Base-by-base conservation (phyloP, 2,113 vertebrate species). In the Sprattus sprattus region DNA sequence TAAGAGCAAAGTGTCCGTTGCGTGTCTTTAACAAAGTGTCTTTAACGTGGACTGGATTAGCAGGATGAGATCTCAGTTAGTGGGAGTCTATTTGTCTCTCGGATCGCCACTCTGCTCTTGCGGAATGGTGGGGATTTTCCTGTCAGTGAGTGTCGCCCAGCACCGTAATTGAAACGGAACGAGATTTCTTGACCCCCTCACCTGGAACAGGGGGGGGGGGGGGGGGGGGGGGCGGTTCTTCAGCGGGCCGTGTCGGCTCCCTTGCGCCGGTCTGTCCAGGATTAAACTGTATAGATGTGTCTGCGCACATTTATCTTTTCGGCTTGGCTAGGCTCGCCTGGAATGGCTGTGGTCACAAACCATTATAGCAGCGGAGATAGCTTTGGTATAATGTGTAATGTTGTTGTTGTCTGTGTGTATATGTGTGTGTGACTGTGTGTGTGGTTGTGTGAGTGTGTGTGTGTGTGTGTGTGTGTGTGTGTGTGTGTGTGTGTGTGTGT, bases 231-330 rank as follows among this genome's bases (percentile, higher is more conserved):
- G n/a, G n/a, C n/a, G n/a, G n/a, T n/a, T n/a, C n/a, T 86, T 88
- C 92, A 90, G 83, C 85, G 89, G 88, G 87, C 90, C 89, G 85
- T 90, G 86, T 91, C 90, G 88, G 86, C 89, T 89, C 91, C 91
- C 91, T 90, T 87, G 90, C 89, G 57, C 90, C 86, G 89, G 80
- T 85, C 85, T 87, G 89, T 91, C 90, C 84, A 86, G 88, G 90
- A 92, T 92, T 93, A 91, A 91, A 91, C 91, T 92, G 85, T 46
- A 82, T 88, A 86, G 85, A 88, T 86, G 89, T 89, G 87, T 75
- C 87, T 86, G 45, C 81, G 64, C 85, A 84, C 88, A 92, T 91
- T 90, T 88, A 91, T 92, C 91, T 91, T 87, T 84, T 88, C 64
- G 64, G 88, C 75, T 87, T 86, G 90, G 84, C 75, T 87, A 84